These are phyloP conservation scores for Ptilorrhoa leucosticta DNA, from an alignment of 2,113 vertebrate species.

Conservation along the genomic window DNA sequence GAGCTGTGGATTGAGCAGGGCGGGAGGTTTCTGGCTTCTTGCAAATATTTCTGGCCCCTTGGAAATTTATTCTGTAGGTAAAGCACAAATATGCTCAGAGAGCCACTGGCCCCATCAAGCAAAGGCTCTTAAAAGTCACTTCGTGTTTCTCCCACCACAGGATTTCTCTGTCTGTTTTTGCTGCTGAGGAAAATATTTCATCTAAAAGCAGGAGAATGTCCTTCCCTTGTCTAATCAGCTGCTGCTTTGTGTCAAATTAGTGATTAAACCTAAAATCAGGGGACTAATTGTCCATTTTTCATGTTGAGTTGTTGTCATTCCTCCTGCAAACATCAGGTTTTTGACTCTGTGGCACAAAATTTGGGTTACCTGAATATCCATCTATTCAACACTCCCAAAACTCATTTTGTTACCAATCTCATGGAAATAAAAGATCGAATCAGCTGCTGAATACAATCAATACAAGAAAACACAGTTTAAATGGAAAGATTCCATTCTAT, in stretches of 20 bases:
- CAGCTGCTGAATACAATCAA: not conserved
- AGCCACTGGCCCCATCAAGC: not conserved
- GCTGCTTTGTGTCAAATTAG: not conserved
- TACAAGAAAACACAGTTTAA: not conserved
- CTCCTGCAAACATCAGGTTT: not conserved
- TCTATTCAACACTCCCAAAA: not conserved
- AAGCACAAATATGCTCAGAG: not conserved
- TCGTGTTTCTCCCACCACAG: not conserved
- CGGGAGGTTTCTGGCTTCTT: constrained; percentile 21
- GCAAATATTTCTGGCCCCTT: not conserved
- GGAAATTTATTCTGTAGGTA: not conserved
- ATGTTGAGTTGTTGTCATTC: not conserved
- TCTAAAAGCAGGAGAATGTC: not conserved
- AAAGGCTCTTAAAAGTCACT: constrained; percentile 1
- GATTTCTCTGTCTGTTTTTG: not conserved
- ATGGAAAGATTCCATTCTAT: not conserved
- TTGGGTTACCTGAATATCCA: not conserved
- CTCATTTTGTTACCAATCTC: not conserved
- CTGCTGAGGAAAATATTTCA: not conserved
- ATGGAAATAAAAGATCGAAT: not conserved
- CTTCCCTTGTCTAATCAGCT: not conserved
- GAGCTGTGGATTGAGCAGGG: not conserved
- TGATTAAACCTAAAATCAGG: not conserved
- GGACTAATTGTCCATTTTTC: not conserved
- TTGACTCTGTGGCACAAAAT: not conserved